Evolutionary conservation across 2,797 vertebrate species (phyloP).

Genomic region (Gymnoscopelus braueri): DNA sequence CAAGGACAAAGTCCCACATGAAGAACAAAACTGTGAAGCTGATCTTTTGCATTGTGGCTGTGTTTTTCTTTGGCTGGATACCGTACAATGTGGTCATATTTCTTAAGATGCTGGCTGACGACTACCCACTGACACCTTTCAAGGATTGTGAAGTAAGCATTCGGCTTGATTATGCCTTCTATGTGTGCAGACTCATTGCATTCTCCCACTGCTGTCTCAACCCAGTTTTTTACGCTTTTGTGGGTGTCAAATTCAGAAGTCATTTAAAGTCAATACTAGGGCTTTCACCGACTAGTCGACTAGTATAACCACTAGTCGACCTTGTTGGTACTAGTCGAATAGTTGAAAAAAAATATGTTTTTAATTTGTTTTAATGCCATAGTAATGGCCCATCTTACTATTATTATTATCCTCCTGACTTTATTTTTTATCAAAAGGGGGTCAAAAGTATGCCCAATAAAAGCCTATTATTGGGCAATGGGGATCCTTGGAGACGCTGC

Average conservation of each 20-base stretch:
- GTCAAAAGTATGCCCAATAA: too few species aligned
- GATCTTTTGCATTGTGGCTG: constrained; percentile 86
- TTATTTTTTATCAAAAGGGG: too few species aligned
- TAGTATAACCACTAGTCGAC: too few species aligned
- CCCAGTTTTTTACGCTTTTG: constrained; percentile 90
- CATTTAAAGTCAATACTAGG: constrained; percentile 77
- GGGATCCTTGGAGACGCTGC: too few species aligned
- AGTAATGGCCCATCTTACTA: too few species aligned
- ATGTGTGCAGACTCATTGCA: constrained; percentile 83
- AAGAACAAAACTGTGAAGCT: constrained; percentile 87
- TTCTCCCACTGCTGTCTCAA: constrained; percentile 94
- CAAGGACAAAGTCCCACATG: constrained; percentile 77
- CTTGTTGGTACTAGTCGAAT: too few species aligned
- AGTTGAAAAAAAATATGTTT: too few species aligned
- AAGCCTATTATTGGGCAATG: too few species aligned
- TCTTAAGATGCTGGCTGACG: constrained; percentile 69
- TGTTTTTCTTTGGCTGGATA: constrained; percentile 91
- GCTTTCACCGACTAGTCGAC: too few species aligned
- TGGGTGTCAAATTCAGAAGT: constrained; percentile 89
- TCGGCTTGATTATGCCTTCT: constrained; percentile 73
- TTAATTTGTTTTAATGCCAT: too few species aligned
- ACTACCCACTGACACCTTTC: constrained; percentile 28
- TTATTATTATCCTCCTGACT: too few species aligned
- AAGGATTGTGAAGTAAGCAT: constrained; percentile 62
- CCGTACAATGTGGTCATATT: constrained; percentile 91